These are phyloP conservation scores for Drosophila nr. fundita DNA, from an alignment of 2,888 invertebrate species.

Conservation along the genomic window DNA sequence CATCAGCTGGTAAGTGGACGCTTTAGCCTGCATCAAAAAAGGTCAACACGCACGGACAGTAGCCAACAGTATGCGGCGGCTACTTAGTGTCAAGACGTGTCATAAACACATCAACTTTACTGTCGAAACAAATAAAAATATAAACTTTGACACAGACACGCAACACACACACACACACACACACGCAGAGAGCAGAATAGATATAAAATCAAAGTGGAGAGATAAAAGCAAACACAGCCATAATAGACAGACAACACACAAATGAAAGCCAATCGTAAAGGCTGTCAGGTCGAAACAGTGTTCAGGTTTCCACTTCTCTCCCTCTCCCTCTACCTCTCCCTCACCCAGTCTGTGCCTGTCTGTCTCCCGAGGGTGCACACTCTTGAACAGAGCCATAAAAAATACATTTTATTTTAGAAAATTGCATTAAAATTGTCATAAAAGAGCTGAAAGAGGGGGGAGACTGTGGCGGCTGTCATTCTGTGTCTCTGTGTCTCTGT, in stretches of 20 bases:
- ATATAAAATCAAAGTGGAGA: constrained; percentile 71
- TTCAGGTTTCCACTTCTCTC: constrained; percentile 6
- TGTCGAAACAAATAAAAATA: constrained; percentile 81
- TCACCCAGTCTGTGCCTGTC: background rate
- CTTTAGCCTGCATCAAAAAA: constrained; percentile 65
- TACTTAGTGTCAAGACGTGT: constrained; percentile 81
- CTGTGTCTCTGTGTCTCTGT: constrained; percentile 4
- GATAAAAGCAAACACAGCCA: constrained; percentile 65
- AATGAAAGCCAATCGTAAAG: constrained; percentile 65
- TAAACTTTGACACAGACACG: constrained; percentile 74
- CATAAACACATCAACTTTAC: constrained; percentile 81
- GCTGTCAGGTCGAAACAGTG: constrained; percentile 34
- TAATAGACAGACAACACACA: constrained; percentile 60
- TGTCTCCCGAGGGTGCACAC: constrained; percentile 52
- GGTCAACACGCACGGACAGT: constrained; percentile 70
- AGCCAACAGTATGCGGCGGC: constrained; percentile 63
- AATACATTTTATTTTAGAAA: constrained; percentile 79
- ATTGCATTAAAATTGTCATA: constrained; percentile 80
- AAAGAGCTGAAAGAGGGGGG: constrained; percentile 37
- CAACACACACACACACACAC: constrained; percentile 27
- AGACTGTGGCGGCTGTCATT: constrained; percentile 23
- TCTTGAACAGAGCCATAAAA: constrained; percentile 65
- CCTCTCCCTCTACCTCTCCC: background rate
- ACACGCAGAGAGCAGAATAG: constrained; percentile 24
- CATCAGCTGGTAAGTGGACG: constrained; percentile 59